Base-by-base conservation (phyloP, 2,888 invertebrate genomes). In the Nudaria mundana region DNA sequence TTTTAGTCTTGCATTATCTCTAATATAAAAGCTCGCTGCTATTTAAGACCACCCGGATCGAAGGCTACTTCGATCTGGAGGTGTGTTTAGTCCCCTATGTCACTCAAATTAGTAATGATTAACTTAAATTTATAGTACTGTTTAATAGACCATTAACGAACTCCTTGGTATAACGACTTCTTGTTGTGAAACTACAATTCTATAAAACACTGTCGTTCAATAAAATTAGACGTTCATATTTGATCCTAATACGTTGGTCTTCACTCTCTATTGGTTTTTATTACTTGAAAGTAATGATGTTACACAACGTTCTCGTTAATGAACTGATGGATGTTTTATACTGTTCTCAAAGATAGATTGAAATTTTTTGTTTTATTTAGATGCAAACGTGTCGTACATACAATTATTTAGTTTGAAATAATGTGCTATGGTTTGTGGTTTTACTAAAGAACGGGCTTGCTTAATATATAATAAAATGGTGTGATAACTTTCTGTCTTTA, bases 91-190 rank as follows among this genome's bases (percentile, higher is more conserved):
- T 63, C 63, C 72, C 72, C 70, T 70, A 69, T 75, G 72, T 75
- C 71, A 71, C 63, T 71, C 70, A 78, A 85, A 87, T 87, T 87
- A 83, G 83, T 82, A 78, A 82, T 80, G 83, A 87, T 87, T 82
- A 86, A 80, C 69, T 80, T 71, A 75, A 84, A 86, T 88, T 86
- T 86, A 86, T 87, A 71, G 76, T 68, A 75, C 72, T 66, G 70
- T 83, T 85, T 83, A 77, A 81, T 82, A 80, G 77, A 60, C 81
- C 82, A 83, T 86, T 86, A 78, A 78, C 61, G 54, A 63, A 66
- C 73, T 80, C 78, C 75, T 75, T 71, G 64, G 72, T 71, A 76
- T 76, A 76, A 79, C 74, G 74, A 75, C 71, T 76, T 71, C 75
- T 79, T 76, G 73, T 79, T 80, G 78, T 77, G 70, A 66, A 70